Percentiles rank a stretch among this genome's conserved stretches.
Conservation (phyloP, 2,113 vertebrate species). For the Podilymbus podiceps region DNA sequence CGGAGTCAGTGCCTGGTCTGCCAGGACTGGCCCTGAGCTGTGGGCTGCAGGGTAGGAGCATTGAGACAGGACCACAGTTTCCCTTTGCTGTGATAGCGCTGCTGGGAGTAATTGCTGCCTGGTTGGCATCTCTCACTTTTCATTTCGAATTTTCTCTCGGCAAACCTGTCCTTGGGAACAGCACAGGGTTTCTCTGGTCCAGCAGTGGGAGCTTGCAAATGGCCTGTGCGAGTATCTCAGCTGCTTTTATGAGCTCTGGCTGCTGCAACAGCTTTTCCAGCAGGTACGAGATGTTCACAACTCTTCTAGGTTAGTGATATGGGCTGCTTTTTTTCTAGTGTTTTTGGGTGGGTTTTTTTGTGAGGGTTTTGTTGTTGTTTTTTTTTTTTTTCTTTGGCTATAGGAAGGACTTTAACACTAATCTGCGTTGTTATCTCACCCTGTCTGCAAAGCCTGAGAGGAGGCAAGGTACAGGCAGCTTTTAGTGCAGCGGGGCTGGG, state of each 20-base stretch:
- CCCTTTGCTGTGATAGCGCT: not conserved
- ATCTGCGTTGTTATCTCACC: not conserved
- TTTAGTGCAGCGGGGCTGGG: not conserved
- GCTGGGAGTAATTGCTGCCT: not conserved
- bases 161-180: not conserved
- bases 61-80: not conserved
- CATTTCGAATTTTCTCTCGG: accelerated
- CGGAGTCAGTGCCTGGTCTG: accelerated
- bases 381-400: not conserved
- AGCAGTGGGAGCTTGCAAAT: not conserved
- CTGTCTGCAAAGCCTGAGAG: not conserved
- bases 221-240: accelerated
- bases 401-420: not conserved
- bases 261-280: not conserved
- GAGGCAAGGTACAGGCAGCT: constrained; percentile 32
- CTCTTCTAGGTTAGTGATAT: not conserved
- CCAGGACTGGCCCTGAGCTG: accelerated
- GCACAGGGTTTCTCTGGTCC: accelerated
- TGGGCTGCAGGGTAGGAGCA: accelerated
- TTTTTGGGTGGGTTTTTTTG: not conserved
- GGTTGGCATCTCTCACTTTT: not conserved
- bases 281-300: not conserved
- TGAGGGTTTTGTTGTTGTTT: not conserved
- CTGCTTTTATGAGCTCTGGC: not conserved
- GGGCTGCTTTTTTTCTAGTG: not conserved